Evolutionary conservation across 2,113 vertebrate genomes (phyloP), one percentile per base, ranked within the genome.

Genomic region (Tupaia tana): DNA sequence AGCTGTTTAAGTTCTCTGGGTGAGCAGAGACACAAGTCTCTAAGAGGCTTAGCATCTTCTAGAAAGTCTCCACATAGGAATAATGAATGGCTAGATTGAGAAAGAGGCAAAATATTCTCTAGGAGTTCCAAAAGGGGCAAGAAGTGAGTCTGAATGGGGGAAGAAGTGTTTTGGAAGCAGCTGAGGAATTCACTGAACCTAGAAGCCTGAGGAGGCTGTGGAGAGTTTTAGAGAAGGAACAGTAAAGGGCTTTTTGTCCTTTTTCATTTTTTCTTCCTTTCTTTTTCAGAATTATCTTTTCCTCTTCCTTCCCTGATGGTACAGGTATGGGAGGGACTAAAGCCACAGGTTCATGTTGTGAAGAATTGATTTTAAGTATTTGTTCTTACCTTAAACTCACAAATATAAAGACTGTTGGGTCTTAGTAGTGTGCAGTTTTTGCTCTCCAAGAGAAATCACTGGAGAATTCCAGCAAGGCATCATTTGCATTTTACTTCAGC

Each of bases 211-310:
- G 54, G n/a, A 64, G 52, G 20, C 13, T 58, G 12, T 20, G 59
- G 24, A 73, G 67, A 83, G 11, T 12, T 86, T 13, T 67, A 52
- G 31, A 90, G 14, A 69, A 66, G 56, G 8, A 22, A 3, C 29
- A 24, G 1, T 52, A 9, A 27, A 0, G 10, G 6, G 31, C 9
- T 4, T 10, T 20, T 3, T 24, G 10, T 24, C 7, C 7, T 59
- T 43, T 83, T 85, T 78, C 9, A 24, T 13, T n/a, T 87, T 74
- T 24, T 15, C 9, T 34, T 64, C 6, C 25, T 64, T 81, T 84
- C 56, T 73, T 29, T 16, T 83, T 7, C 56, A 61, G 13, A 80
- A 15, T 22, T 24, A 13, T 91, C 29, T 71, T 94, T 89, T 70
- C n/a, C n/a, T 58, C 20, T 83, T 86, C 43, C 56, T 91, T 85